Evolutionary conservation across 1,140 invertebrate genomes (phyloP).

Genomic region (Phthorimaea operculella): DNA sequence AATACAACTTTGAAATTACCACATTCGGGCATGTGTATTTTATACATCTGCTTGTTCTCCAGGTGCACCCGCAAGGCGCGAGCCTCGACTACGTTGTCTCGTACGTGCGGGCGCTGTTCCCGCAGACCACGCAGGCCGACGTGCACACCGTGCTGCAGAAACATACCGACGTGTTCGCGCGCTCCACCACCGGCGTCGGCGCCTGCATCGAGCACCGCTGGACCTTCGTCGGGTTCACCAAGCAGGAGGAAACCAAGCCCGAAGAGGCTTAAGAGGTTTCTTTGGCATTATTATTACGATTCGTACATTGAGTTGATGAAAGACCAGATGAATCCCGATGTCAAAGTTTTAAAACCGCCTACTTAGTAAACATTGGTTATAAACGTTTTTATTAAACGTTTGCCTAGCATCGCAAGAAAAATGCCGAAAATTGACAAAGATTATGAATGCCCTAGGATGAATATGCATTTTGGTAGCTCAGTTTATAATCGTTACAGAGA

Average conservation of each 20-base stretch:
- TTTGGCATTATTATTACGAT: no score
- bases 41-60: no score
- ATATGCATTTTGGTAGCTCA: no score
- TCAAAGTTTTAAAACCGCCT: neutral
- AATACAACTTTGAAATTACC: no score
- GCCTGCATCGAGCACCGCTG: slow-evolving; percentile 55
- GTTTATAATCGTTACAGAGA: no score
- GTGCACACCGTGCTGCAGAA: slow-evolving; percentile 49
- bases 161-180: slow-evolving; percentile 46
- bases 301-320: no score
- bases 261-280: neutral
- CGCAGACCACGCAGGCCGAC: slow-evolving; percentile 35
- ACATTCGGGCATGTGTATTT: no score
- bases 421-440: no score
- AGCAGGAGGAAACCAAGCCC: slow-evolving; percentile 10
- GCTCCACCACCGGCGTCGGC: slow-evolving; percentile 45
- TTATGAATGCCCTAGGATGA: no score
- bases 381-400: no score
- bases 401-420: no score
- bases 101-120: slow-evolving; percentile 53
- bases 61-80: slow-evolving; percentile 59
- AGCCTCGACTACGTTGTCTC: slow-evolving; percentile 60
- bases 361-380: no score
- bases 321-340: neutral
- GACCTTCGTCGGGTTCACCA: slow-evolving; percentile 40